Evolutionary conservation across 2,888 invertebrate species (phyloP), one percentile per base, ranked within the genome.

Genomic region (Flexamia atlantica): DNA sequence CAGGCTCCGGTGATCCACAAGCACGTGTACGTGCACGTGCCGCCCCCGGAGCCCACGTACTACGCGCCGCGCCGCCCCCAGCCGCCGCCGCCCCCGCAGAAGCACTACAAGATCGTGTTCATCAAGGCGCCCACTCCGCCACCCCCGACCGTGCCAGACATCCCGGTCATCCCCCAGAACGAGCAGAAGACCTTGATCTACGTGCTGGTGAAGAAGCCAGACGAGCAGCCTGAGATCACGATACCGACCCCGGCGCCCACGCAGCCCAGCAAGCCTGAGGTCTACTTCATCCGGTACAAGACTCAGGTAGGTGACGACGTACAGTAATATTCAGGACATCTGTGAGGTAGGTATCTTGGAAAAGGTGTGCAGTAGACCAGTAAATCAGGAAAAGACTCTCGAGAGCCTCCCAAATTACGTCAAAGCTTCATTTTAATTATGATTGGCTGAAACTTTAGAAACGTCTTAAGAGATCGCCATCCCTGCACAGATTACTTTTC

Each of bases 161-260:
- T 91, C 40, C 91, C 91, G 2, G 89, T 90, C 1, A 87, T 94
- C 81, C 95, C 95, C 32, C 96, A 95, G 90, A 96, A 96, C 89
- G 97, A 97, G 90, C 96, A 97, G 92, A 97, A 97, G 92, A 97
- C 97, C 9, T 92, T 97, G 87, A 96, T 97, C 85, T 97, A 97
- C 90, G 97, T 97, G 80, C 90, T 97, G 90, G 96, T 97, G 85
- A 97, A 97, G 94, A 96, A 96, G 90, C 97, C 96, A 17, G 97
- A 97, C 90, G 95, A 95, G 87, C 95, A 95, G 88, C 95, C 95
- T 80, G 95, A 96, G 84, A 92, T 96, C 85, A 92, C 94, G 68
- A 93, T 97, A 87, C 96, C 97, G 0, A 94, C 95, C 14, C 94
- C 95, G 2, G 94, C 94, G 70, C 96, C 97, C 64, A 97, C 97